A percentile compares a stretch with the other conserved stretches of the same genome.
These are phyloP conservation scores for Drosophila rufa DNA, from an alignment of 1,140 invertebrate genomes.

Conservation along the genomic window DNA sequence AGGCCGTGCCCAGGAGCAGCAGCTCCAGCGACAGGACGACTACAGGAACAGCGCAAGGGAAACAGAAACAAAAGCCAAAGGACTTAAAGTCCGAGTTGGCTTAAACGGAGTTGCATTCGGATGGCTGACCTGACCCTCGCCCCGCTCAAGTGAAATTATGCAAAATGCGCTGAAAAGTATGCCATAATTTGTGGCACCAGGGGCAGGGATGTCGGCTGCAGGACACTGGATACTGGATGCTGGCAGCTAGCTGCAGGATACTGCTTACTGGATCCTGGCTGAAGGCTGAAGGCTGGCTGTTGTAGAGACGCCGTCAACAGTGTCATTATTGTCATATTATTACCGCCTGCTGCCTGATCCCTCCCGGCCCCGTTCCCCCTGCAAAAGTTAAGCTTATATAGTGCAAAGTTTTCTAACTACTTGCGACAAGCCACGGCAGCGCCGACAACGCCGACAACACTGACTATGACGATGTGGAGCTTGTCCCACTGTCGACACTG, in stretches of 20 bases:
- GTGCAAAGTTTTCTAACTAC: conserved; percentile 75
- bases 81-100: conserved; percentile 30
- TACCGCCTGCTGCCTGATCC: conserved; percentile 44
- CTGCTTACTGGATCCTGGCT: not conserved
- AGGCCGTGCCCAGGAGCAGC: conserved; percentile 28
- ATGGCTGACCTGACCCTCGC: not conserved
- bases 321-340: conserved; percentile 77
- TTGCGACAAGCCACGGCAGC: conserved; percentile 44
- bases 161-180: conserved; percentile 47
- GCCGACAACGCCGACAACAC: conserved; percentile 25
- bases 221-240: not conserved
- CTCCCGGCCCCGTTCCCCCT: not conserved
- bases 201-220: not conserved
- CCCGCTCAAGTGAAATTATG: conserved; percentile 27
- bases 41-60: not conserved
- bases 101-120: conserved; percentile 40
- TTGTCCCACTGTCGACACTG: conserved; percentile 1
- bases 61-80: conserved; percentile 25
- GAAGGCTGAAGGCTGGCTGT: not conserved
- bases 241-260: no score
- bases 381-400: conserved; percentile 70
- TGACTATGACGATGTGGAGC: conserved; percentile 35
- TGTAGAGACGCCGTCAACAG: conserved; percentile 52
- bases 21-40: not conserved
- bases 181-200: conserved; percentile 29